Evolutionary conservation across 92 coral and sea anemone genomes (phyloP), one percentile per base, ranked within the genome.

Genomic region (Heliopora coerulea): DNA sequence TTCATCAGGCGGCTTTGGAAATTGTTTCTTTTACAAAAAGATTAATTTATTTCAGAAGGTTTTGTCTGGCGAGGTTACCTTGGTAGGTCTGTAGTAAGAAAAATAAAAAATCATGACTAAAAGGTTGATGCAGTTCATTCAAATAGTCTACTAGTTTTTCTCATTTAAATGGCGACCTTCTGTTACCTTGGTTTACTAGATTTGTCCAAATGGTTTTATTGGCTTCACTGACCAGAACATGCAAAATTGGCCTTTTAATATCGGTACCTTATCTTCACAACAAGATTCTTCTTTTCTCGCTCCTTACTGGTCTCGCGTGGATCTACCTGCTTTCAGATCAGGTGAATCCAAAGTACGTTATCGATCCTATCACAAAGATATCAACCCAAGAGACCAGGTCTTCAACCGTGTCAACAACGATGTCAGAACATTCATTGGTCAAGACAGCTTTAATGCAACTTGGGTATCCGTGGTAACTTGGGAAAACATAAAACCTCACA

Each of bases 171-270:
- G n/a, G 42, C 11, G 4, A 37, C 42, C 11, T 37, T 37, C 26
- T 3, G 5, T 50, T 32, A 34, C 20, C 18, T 44, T 46, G 41
- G 13, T 26, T 67, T 41, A 42, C 40, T 66, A 69, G 76, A 69
- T 69, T 26, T 69, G 76, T 69, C 61, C 76, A 1, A 69, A 69
- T 52, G 76, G 76, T 6, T 20, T 27, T 9, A 69, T 69, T 17
- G 39, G 49, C 20, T 29, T 69, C 7, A 69, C 18, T 8, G 56
- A 69, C 28, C 29, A 31, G 12, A n/a, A 44, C 33, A 44, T 48
- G 37, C 76, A 69, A 69, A 15, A 49, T 32, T 69, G 57, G 58
- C 76, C 76, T 29, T 49, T 28, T 18, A 50, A 49, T 20, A 48
- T 42, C 14, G 76, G 76, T 14, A 69, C 48, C 29, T 18, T 27